These are phyloP conservation scores for Drosophila rhopaloa DNA, from an alignment of 1,140 invertebrate genomes.

Conservation along the genomic window DNA sequence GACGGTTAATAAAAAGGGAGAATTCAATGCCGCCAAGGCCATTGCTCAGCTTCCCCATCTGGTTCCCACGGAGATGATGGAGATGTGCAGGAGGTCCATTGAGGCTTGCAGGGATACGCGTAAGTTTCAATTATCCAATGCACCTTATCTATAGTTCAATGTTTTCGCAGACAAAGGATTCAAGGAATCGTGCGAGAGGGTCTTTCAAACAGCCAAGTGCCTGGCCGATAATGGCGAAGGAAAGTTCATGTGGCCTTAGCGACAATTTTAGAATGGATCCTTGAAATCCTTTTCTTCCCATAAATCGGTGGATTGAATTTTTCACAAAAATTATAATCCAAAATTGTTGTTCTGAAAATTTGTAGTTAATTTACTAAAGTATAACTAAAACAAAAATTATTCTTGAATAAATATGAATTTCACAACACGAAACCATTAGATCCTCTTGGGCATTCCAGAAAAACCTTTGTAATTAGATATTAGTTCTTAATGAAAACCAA, in stretches of 20 bases:
- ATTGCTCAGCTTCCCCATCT: slow-evolving; percentile 74
- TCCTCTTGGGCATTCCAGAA: no score
- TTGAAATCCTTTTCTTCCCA: no score
- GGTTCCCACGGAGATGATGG: slow-evolving; percentile 64
- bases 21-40: slow-evolving; percentile 71
- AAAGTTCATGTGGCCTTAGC: slow-evolving; percentile 14
- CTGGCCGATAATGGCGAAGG: slow-evolving; percentile 11
- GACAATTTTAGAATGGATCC: no score
- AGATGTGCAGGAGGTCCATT: slow-evolving; percentile 52
- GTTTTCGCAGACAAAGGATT: slow-evolving; percentile 64
- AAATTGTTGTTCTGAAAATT: no score
- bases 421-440: no score
- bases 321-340: not conserved
- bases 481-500: no score
- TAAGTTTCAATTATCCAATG: slow-evolving; percentile 48
- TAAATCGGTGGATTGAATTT: no score
- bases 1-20: slow-evolving; percentile 77
- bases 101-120: slow-evolving; percentile 68
- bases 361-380: no score
- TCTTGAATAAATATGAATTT: no score
- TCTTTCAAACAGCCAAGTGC: slow-evolving; percentile 24
- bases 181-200: slow-evolving; percentile 71
- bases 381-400: no score
- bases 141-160: not conserved
- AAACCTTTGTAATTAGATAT: no score